Evolutionary conservation across 2,888 invertebrate genomes (phyloP), one percentile per base, ranked within the genome.

Genomic region (Andrena praecox): DNA sequence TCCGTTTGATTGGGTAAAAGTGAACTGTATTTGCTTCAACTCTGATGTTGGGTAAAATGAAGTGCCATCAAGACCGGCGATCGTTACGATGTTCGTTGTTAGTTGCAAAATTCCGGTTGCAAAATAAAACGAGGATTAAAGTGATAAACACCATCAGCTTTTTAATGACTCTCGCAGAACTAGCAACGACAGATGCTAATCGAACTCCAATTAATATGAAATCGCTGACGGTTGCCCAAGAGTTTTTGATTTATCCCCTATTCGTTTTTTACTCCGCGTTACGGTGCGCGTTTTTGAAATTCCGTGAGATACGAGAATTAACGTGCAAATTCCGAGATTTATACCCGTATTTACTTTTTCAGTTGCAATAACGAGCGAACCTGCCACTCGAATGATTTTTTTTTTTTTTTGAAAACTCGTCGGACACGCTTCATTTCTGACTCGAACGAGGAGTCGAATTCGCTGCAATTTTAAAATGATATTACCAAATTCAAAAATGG

Each of bases 311-410:
- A 63, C 63, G 63, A 77, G 66, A 64, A 68, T 56, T 35, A 77
- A 77, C 56, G 63, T 10, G 63, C 50, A 77, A 50, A 77, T 77
- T 77, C 29, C 63, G 29, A 59, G 63, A 77, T 77, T 69, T 69
- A 63, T 69, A 68, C 63, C 68, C 63, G 27, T 68, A 48, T 68
- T 69, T 56, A 33, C 48, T 48, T 24, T 66, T 31, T 48, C 63
- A 35, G 68, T 24, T 20, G 63, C 54, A 33, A 63, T 63, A 78
- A 77, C 68, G 48, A 20, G 48, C 33, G 2, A 50, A 59, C 10
- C 12, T 5, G 29, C n/a, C 20, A 56, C 33, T 27, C 16, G 29
- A 33, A 63, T 63, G 29, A 79, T 68, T 68, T 68, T 42, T 20
- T 68, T 68, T 68, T 42, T 20, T 20, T 20, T 42, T 68, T 29